phyloP scores from a whole-genome alignment of 2,888 invertebrate species.

The Watsonalla binaria region DNA sequence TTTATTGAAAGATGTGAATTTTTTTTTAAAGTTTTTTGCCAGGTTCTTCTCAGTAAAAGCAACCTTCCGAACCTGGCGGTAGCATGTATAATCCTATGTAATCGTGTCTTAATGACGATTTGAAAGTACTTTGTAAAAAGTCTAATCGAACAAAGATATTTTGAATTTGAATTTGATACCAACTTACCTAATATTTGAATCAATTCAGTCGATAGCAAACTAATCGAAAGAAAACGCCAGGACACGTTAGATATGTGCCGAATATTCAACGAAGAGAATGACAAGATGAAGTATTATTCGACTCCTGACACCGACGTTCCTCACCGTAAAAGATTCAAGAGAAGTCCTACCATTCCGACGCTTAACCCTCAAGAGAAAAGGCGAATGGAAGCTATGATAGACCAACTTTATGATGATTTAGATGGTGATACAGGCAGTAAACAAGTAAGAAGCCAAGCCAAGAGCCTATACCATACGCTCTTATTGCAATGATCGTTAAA shows the following conservation, averaged over 20 bases:
- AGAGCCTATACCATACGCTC: constrained; percentile 12
- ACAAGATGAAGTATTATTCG: constrained; percentile 14
- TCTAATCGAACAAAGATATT: too few relatives aligned
- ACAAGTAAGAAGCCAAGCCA: constrained; percentile 7
- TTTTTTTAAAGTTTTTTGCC: too few relatives aligned
- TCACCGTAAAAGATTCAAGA: constrained; percentile 23
- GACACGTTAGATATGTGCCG: constrained; percentile 63
- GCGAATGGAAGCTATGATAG: constrained; percentile 53
- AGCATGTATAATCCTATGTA: too few relatives aligned
- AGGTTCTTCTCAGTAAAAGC: too few relatives aligned
- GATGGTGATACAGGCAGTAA: constrained; percentile 18
- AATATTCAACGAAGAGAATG: constrained; percentile 50
- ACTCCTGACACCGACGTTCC: constrained; percentile 10
- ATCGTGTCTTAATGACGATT: too few relatives aligned
- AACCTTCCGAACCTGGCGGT: too few relatives aligned
- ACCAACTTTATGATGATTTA: constrained; percentile 57
- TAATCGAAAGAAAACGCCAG: constrained; percentile 54
- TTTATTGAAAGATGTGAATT: too few relatives aligned
- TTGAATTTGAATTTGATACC: background rate
- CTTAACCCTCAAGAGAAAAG: constrained; percentile 31
- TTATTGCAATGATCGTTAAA: background rate
- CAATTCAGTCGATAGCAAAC: constrained; percentile 47
- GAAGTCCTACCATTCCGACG: constrained; percentile 26
- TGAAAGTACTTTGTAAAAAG: too few relatives aligned
- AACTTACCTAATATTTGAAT: background rate